Percentiles rank a stretch among this genome's conserved stretches.
phyloP scores from a whole-genome alignment of 2,113 vertebrate genomes.

The Urocolius indicus region DNA sequence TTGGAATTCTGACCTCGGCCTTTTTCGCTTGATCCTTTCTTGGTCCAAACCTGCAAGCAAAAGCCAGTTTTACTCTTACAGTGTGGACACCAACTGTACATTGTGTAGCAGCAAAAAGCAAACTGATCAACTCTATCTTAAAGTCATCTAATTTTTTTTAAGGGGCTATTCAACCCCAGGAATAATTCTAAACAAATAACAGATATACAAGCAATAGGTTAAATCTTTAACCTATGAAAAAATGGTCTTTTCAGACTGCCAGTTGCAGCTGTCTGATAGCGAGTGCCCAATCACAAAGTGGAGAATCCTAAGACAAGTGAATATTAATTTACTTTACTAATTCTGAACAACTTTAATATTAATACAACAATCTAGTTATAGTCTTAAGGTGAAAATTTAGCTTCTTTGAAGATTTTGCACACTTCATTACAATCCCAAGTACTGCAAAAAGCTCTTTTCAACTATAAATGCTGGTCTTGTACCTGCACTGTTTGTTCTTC shows the following conservation, averaged over 20 bases:
- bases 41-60: constrained; percentile 89
- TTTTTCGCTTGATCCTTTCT: constrained; percentile 93
- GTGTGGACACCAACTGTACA: neutral
- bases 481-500: constrained; percentile 97
- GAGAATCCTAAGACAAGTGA: neutral
- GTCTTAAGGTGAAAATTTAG: neutral
- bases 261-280: neutral
- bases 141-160: neutral
- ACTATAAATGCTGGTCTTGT: constrained; percentile 14
- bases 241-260: neutral
- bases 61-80: neutral
- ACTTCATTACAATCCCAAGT: neutral
- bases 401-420: neutral
- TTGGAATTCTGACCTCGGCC: constrained; percentile 90
- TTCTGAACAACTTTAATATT: neutral
- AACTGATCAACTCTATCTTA: neutral
- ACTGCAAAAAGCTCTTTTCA: neutral
- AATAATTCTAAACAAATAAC: no score
- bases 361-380: neutral
- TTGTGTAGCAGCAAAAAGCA: neutral
- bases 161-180: neutral
- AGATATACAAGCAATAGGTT: neutral
- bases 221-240: neutral
- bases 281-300: neutral
- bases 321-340: neutral